Base-by-base conservation (phyloP, 1,140 invertebrate genomes). In the Anoplolepis gracilipes region DNA sequence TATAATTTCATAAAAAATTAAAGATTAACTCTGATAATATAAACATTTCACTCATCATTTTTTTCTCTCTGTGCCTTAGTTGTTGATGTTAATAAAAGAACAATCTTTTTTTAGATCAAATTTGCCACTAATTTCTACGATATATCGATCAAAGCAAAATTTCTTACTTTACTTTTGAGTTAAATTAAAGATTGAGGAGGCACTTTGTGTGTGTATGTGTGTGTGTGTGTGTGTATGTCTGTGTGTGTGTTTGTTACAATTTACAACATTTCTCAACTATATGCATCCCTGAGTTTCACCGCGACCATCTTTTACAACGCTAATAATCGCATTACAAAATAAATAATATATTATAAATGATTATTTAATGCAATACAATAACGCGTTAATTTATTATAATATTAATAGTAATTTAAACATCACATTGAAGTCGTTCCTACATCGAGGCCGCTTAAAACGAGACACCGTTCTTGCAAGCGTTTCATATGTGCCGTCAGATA, bases 401-500 rank as follows among this genome's bases (percentile, higher is more conserved):
- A 77, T 10, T 79, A 33, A 64, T 22, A 46, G 64, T 36, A 78
- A 73, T 75, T 85, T 84, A 59, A 86, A 46, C 70, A 91, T 94
- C 88, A 95, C 84, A 95, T 94, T n/a, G 95, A 95, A 89, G 94
- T 95, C 72, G 94, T 94, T 88, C 93, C 94, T 69, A 92, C 91
- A 84, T 92, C 94, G 72, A 93, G 94, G 90, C 96, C 94, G 33
- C 93, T 93, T 64, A 96, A 89, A 86, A 95, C 93, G 46, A 95
- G 93, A 90, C 94, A 95, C 72, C 96, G 96, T 87, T 97, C 96
- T 91, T 97, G 96, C 30, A 97, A 90, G 70, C 95, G 94, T 91
- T 97, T 96, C n/a, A 97, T 95, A 30, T 95, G 96, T 7, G 96
- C 96, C 19, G 96, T 96, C 81, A 98, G 94, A 92, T 97, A 96